These are phyloP conservation scores for Chelmon rostratus DNA, from an alignment of 2,797 vertebrate genomes.

Conservation along the genomic window DNA sequence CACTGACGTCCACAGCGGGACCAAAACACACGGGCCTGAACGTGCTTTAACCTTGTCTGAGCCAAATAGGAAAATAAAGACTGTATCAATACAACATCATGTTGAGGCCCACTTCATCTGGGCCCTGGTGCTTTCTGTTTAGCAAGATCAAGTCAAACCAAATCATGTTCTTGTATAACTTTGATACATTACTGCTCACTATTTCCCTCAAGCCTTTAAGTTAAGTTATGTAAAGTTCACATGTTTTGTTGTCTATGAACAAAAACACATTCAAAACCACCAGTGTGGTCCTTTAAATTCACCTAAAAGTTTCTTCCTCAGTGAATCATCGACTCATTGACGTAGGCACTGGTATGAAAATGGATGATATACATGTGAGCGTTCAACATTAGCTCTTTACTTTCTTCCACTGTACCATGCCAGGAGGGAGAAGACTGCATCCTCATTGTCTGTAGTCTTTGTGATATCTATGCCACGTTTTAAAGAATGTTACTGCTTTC, in stretches of 20 bases:
- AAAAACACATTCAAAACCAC: not conserved
- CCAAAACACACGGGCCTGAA: not conserved
- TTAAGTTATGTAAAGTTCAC: not conserved
- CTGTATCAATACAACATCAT: not conserved
- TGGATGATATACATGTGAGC: slow-evolving; percentile 46
- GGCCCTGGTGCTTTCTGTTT: not conserved
- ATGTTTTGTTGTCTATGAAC: not conserved
- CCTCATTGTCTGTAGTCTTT: not conserved
- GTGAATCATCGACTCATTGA: not conserved
- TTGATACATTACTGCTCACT: too few species aligned
- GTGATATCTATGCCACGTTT: not conserved
- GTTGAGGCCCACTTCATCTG: not conserved
- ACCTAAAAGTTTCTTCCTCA: too few species aligned
- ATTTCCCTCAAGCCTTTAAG: not conserved
- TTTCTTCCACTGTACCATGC: slow-evolving; percentile 46
- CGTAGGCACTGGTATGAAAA: slow-evolving; percentile 41
- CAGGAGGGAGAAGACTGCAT: slow-evolving; percentile 58
- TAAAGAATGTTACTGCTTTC: not conserved
- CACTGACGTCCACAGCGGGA: not conserved
- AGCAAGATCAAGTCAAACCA: not conserved
- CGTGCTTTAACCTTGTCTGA: not conserved
- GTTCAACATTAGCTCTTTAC: not conserved
- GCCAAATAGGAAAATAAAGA: not conserved
- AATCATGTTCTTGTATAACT: too few species aligned
- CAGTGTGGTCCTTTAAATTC: not conserved